Base-by-base conservation (phyloP, 2,888 invertebrate species). In the Diadromus collaris region DNA sequence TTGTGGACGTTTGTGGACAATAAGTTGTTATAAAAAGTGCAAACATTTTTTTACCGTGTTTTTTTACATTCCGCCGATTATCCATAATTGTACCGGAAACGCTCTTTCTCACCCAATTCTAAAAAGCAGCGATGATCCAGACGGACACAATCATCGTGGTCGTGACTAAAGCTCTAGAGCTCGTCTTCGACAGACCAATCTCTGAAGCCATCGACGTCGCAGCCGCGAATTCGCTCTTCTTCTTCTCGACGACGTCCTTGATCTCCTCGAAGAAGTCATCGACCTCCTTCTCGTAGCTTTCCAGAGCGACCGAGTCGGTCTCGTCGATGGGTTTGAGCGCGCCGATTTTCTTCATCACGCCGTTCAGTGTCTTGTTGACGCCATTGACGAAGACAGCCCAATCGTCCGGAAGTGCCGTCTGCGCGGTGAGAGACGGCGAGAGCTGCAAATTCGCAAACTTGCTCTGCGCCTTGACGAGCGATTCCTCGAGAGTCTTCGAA, bases 381-480 rank as follows among this genome's bases (percentile, higher is more conserved):
- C 60, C 48, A 21, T 70, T 70, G n/a, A 70, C 70, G 10, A 70
- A 70, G 24, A 60, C 27, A 13, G 70, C 70, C 60, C 60, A 70
- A 48, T 70, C 70, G 13, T 6, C 46, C 16, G 70, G 70, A 32
- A 70, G 60, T 24, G 46, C 60, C 0, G 21, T 10, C 34, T 19
- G n/a, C 16, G 6, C 48, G 2, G 21, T 10, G 2, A 60, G 48
- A 2, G 60, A 24, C 7, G 70, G 34, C 6, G 70, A 46, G 0
- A 70, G 16, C 16, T 60, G 58, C 29, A 70, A 60, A 24, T 24
- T 70, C 10, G 10, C 74, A 68, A 78, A 68, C 34, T 63, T 63
- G 19, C 44, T 32, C 21, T 67, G 73, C 6, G 78, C 63, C 10
- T 74, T 56, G 3, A 61, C 10, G 6, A 73, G 34, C 13, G 63